These are phyloP conservation scores for Leptinotarsa lineolata DNA, from an alignment of 1,140 invertebrate species.

Conservation along the genomic window DNA sequence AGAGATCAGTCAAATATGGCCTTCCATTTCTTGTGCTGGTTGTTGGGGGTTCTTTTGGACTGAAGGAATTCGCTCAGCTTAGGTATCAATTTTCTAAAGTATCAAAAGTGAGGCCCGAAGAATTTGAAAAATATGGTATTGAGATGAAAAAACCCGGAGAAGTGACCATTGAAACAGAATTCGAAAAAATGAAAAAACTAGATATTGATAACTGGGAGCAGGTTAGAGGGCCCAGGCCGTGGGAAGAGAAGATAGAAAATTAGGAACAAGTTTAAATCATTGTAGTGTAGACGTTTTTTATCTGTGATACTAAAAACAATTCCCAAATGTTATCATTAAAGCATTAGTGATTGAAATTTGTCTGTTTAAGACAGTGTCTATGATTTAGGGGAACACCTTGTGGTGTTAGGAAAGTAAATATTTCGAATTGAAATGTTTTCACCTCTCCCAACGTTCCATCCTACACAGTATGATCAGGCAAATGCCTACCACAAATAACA, in stretches of 20 bases:
- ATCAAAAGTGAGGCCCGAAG: constrained; percentile 63
- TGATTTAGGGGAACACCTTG: no score
- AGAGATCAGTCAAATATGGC: constrained; percentile 60
- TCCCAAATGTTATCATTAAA: no score
- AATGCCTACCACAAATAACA: no score
- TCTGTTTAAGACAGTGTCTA: no score
- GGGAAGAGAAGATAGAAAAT: constrained; percentile 64
- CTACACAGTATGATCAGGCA: no score
- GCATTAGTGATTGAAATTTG: no score
- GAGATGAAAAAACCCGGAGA: constrained; percentile 67
- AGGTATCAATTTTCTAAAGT: constrained; percentile 72
- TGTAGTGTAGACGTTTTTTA: background rate
- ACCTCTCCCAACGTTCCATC: no score
- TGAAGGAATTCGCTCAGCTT: constrained; percentile 71
- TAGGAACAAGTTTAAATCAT: background rate
- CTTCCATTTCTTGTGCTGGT: constrained; percentile 71
- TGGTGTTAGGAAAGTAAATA: no score
- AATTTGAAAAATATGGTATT: constrained; percentile 68
- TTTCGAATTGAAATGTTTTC: no score
- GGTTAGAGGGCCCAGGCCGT: constrained; percentile 76
- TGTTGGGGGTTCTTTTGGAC: constrained; percentile 70
- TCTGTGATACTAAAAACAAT: constrained; percentile 15
- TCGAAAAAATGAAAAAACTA: constrained; percentile 70
- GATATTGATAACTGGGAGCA: constrained; percentile 83
- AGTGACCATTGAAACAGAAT: constrained; percentile 72